Evolutionary conservation across 2,888 invertebrate species (phyloP), one percentile per base, ranked within the genome.

Genomic region (Drosophila picticornis): DNA sequence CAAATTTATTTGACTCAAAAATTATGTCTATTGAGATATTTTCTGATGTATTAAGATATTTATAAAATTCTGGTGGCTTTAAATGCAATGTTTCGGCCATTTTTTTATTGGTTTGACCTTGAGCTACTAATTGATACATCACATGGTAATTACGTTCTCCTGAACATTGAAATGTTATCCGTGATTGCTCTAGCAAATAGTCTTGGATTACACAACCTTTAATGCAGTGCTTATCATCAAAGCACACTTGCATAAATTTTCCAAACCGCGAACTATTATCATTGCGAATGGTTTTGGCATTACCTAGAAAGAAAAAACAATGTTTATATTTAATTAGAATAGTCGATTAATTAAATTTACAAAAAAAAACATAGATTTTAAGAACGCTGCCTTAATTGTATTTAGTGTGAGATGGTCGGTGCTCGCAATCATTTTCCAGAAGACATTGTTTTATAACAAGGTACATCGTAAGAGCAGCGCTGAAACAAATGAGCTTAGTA

Each of bases 241-340:
- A 96, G 91, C 98, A 97, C 10, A 98, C 97, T 94, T 98, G 98
- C 95, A 98, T 98, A 92, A 98, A 98, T 94, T 98, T 98, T n/a
- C 98, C 98, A 93, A 98, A 98, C 13, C 98, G 95, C 46, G 97
- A 97, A 19, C 98, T 98, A 93, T 98, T 98, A 93, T 98, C 98
- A 92, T 98, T 98, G 55, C 98, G 95, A 16, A 98, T 97, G 1
- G 98, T 98, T 94, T 97, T 98, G 1, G 98, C 98, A 94, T 98
- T 98, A 64, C 98, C 98, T 98, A 92, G 72, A 88, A 77, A 69
- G 16, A 55, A 22, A 61, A 38, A 3, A 36, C 13, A 2, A 5
- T 31, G 13, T 29, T 16, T 6, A 25, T 22, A 11, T 11, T 22
- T 0, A 43, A 43, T 5, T 2, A 2, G 22, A 22, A 16, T 22